These are phyloP conservation scores for Dipodomys spectabilis DNA, from an alignment of 2,113 vertebrate species.

Conservation along the genomic window DNA sequence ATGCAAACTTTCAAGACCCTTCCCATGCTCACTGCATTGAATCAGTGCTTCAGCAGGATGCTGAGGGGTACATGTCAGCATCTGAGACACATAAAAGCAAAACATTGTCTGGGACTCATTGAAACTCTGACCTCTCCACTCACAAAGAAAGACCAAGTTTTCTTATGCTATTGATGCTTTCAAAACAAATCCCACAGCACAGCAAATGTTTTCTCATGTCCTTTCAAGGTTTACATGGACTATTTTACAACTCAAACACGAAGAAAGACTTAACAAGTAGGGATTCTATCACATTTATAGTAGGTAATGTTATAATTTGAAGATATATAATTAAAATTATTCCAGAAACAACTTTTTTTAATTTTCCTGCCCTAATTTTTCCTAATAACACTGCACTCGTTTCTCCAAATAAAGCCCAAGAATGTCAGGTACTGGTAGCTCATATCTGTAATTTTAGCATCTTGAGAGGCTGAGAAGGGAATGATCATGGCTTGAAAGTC, in stretches of 20 bases:
- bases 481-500: no score
- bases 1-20: not conserved
- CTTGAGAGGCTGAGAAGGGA: no score
- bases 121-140: not conserved
- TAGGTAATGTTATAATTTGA: constrained; percentile 24
- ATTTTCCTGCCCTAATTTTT: not conserved
- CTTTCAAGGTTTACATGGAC: not conserved
- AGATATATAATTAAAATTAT: constrained; percentile 10
- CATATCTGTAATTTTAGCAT: no score
- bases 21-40: not conserved
- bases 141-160: not conserved
- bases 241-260: constrained; percentile 32
- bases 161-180: not conserved
- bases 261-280: not conserved
- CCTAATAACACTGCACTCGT: not conserved
- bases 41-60: not conserved
- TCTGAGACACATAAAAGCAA: not conserved
- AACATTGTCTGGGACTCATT: not conserved
- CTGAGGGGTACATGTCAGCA: not conserved
- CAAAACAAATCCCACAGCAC: not conserved
- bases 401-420: not conserved
- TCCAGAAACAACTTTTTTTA: not conserved
- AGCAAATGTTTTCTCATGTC: constrained; percentile 1
- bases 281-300: not conserved
- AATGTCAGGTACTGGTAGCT: no score